These are phyloP conservation scores for Haliclona indistincta DNA, from an alignment of 37 sponge, comb jelly and placozoan genomes.

Conservation along the genomic window DNA sequence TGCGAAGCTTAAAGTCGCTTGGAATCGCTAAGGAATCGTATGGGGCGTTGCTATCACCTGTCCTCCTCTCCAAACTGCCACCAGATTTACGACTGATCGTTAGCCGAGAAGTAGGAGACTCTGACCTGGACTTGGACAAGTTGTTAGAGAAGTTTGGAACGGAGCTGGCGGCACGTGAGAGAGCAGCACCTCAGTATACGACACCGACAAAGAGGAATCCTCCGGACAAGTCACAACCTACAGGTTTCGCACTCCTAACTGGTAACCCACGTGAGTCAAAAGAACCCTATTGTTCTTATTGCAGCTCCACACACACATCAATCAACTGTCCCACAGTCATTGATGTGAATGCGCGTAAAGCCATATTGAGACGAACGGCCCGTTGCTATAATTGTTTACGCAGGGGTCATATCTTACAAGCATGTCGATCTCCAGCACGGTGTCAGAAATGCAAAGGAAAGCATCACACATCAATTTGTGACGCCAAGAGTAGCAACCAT, in stretches of 20 bases:
- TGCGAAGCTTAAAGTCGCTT: conserved; percentile 2
- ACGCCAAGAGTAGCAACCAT: too few species aligned
- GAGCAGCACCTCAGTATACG: too few species aligned
- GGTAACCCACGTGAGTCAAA: background rate
- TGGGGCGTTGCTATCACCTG: conserved; percentile 3
- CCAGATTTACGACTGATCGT: background rate
- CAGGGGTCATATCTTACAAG: background rate
- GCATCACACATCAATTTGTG: conserved; percentile 3
- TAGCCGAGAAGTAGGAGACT: background rate
- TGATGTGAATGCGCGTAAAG: background rate
- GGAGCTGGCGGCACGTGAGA: conserved; percentile 12
- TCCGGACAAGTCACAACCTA: too few species aligned
- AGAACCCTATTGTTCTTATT: conserved; percentile 6
- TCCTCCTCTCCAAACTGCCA: conserved; percentile 16
- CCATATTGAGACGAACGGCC: background rate
- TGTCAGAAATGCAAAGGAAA: conserved; percentile 1
- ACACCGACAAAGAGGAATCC: too few species aligned
- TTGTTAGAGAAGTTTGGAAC: background rate
- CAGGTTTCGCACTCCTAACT: too few species aligned
- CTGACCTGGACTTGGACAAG: background rate
- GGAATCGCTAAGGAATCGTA: background rate
- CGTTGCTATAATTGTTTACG: conserved; percentile 9
- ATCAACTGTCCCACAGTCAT: background rate
- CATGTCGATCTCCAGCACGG: background rate
- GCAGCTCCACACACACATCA: background rate